Evolutionary conservation across 1,140 invertebrate genomes (phyloP), one percentile per base, ranked within the genome.

Genomic region (Aphaenogaster rudis): DNA sequence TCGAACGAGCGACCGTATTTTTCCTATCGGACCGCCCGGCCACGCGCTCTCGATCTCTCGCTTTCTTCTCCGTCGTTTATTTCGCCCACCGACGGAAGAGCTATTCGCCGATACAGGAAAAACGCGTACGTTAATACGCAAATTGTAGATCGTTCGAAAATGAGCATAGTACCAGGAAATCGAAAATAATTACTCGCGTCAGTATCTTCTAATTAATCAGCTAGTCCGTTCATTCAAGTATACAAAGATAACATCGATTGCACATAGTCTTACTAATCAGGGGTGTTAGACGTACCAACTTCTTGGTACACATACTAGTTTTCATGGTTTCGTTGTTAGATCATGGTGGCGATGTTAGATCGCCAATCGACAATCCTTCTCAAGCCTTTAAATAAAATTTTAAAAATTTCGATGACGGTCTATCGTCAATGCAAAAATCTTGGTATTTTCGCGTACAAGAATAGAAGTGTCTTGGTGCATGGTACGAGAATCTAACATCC

Each of bases 1-100:
- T 90, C 84, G 90, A 93, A 92, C 91, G 87, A 90, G 87, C 89
- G 69, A 52, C 67, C 92, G 91, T 93, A 92, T 92, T 92, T 93
- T 87, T 93, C 81, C 87, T 90, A 92, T 91, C 86, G 76, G 63
- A 54, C 48, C 64, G 69, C 36, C 48, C 61, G 64, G n/a, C 17
- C 63, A 57, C 7, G 67, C 54, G 36, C 74, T 36, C 85, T n/a
- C 72, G 52, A 36, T 59, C 50, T 45, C 48, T 81, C 28, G 66
- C 63, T 69, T 61, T 28, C 64, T 86, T 54, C 17, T n/a, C 15
- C 52, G n/a, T 59, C 54, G 63, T 86, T 67, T 86, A 59, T 86
- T 69, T 80, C 45, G 45, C n/a, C 57, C 36, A 21, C 59, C 36
- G 66, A 59, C 11, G 69, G 69, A 48, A 69, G 54, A 71, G 33